Evolutionary conservation across 2,888 invertebrate genomes (phyloP).

Genomic region (Villa cingulata): DNA sequence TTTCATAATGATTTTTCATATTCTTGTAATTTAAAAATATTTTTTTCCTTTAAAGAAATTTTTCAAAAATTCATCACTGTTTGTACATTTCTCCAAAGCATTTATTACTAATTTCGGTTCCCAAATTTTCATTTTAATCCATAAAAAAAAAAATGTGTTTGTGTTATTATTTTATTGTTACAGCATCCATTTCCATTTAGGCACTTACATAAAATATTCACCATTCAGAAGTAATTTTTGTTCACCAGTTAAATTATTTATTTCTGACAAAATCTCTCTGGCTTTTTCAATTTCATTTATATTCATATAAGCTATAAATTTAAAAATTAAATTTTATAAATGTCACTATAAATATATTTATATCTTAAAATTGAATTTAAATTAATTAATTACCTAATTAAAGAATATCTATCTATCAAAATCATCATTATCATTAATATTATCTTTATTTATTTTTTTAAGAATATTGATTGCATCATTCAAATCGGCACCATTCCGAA

Average conservation of each 20-base stretch:
- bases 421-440: too few species aligned
- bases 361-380: too few species aligned
- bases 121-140: not conserved
- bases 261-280: constrained; percentile 5
- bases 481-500: constrained; percentile 24
- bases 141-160: too few species aligned
- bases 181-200: too few species aligned
- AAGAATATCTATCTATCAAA: too few species aligned
- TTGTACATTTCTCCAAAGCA: not conserved
- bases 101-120: constrained; percentile 12
- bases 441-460: too few species aligned
- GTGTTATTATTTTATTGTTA: too few species aligned
- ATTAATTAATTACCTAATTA: too few species aligned
- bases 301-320: constrained; percentile 24
- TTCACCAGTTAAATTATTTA: not conserved
- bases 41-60: constrained; percentile 25
- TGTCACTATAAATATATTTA: too few species aligned
- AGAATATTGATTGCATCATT: constrained; percentile 33
- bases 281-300: constrained; percentile 19
- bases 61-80: constrained; percentile 17
- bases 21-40: constrained; percentile 33
- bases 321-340: too few species aligned
- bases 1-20: constrained; percentile 47
- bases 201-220: constrained; percentile 23
- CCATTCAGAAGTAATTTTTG: constrained; percentile 15